Evolutionary conservation across 1,140 invertebrate genomes (phyloP), one percentile per base, ranked within the genome.

Genomic region (Akabosia matsudoensis): DNA sequence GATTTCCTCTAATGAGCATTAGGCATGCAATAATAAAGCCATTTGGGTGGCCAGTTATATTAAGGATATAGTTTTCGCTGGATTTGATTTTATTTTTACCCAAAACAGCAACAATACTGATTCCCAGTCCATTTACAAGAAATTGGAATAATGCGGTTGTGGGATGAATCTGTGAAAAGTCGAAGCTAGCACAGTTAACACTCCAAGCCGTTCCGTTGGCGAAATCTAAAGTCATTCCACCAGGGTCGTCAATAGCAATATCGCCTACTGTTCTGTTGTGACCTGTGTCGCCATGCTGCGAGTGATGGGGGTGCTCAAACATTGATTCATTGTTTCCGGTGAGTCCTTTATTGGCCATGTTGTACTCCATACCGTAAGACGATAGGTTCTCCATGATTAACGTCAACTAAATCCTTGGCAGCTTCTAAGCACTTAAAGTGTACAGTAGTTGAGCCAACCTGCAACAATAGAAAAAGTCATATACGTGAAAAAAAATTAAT

Each of bases 91-190:
- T n/a, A n/a, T n/a, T n/a, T 34, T 18, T 52, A 74, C 96, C 96
- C 31, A 95, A 90, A 0, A 92, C 82, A 70, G 93, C 93, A 18
- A 97, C 89, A 16, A 91, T 83, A 82, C 94, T 94, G 16, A 96
- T 87, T 54, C 96, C 85, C 54, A 97, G 88, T 22, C 95, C 95
- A 83, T 92, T 92, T 31, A 92, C 89, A 82, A 95, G 88, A 85
- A 96, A 96, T 78, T 93, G 90, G 79, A 92, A 90, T 73, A 91
- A 83, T 54, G 33, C 33, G 22, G 30, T 28, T 28, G 61, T 67
- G 3, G 61, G 61, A 30, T 67, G 61, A 67, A 24, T 22, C 24
- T 30, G 14, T 1, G 61, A 13, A n/a, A 30, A 30, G n/a, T 67
- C 61, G 31, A 67, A 14, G 24, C 26, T 7, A 67, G 31, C n/a